Base-by-base conservation (phyloP, 1,140 invertebrate genomes). In the Psilanteris sp. region DNA sequence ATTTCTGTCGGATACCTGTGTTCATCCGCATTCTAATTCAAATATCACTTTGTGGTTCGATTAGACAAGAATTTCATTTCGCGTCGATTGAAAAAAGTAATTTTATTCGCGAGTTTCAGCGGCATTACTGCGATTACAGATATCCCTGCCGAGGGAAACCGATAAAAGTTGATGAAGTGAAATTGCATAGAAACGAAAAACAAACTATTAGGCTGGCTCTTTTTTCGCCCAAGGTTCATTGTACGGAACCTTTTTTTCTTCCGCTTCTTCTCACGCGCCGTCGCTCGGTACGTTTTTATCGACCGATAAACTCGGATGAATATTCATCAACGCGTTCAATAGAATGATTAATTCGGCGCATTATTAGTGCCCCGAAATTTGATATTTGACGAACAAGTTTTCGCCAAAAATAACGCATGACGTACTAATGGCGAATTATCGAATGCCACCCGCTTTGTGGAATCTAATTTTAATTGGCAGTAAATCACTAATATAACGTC, bases 101-200 rank as follows among this genome's bases (percentile, higher is more conserved):
- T 68, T 57, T 22, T 57, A 57, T 68, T 50, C 46, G 46, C 26
- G 36, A 52, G 44, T 70, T 44, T 31, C 46, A 24, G 11, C 48
- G 57, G 9, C 68, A 48, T 72, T 50, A 50, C 57, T 55, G n/a
- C n/a, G 48, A 72, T 64, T 48, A 57, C 68, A 41, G 57, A 61
- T 62, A 57, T 10, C 37, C 15, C 11, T n/a, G 36, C 8, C 29
- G 48, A 48, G 57, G 41, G 32, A 72, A 62, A 72, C 57, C 68
- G 57, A 72, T 64, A 54, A 50, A 41, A 22, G 16, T 48, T 61
- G 46, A 55, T 59, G 39, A 71, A 48, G 41, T 34, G 68, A 72
- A 71, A 71, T 71, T 71, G 37, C 67, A 61, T 55, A 71, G 44
- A 61, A 43, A 54, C 55, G 55, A 62, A 71, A 61, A 71, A 61